phyloP scores from a whole-genome alignment of 2,888 invertebrate genomes.

The Cremastinae sp. region DNA sequence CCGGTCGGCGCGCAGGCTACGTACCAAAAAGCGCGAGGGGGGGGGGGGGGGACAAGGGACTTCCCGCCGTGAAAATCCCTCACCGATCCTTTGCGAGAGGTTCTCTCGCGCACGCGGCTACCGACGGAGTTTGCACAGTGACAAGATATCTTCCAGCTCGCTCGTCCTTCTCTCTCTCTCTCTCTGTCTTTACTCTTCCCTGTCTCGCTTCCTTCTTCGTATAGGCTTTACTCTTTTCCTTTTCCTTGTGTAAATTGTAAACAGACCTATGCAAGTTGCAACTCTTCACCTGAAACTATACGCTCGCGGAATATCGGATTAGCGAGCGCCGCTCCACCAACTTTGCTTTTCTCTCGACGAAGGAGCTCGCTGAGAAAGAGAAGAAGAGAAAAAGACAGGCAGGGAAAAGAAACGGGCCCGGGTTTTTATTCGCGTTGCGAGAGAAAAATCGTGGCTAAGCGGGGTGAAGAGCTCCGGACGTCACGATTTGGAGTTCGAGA shows the following conservation, averaged over 20 bases:
- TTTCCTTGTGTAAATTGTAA: constrained; percentile 74
- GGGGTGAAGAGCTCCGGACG: too few species aligned
- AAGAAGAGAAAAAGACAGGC: too few species aligned
- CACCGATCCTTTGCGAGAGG: constrained; percentile 68
- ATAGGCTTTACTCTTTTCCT: constrained; percentile 57
- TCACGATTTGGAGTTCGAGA: background rate
- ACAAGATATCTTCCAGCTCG: constrained; percentile 38
- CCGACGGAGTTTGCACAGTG: constrained; percentile 68
- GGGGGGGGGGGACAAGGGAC: background rate
- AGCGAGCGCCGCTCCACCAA: constrained; percentile 24
- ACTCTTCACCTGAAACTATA: constrained; percentile 65
- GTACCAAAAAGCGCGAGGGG: too few species aligned
- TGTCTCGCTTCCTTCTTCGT: background rate
- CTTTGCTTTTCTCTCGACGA: background rate
- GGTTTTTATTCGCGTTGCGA: too few species aligned
- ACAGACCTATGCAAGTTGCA: constrained; percentile 72
- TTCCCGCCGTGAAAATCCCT: constrained; percentile 8
- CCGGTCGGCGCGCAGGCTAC: too few species aligned
- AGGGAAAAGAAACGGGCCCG: background rate
- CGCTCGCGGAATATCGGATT: constrained; percentile 62
- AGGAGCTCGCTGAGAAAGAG: background rate
- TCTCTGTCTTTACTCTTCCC: constrained; percentile 27
- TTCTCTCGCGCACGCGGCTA: constrained; percentile 68
- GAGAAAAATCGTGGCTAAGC: too few species aligned
- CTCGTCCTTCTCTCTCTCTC: background rate